phyloP scores from a whole-genome alignment of 2,113 vertebrate genomes.

The Fulmarus glacialis region DNA sequence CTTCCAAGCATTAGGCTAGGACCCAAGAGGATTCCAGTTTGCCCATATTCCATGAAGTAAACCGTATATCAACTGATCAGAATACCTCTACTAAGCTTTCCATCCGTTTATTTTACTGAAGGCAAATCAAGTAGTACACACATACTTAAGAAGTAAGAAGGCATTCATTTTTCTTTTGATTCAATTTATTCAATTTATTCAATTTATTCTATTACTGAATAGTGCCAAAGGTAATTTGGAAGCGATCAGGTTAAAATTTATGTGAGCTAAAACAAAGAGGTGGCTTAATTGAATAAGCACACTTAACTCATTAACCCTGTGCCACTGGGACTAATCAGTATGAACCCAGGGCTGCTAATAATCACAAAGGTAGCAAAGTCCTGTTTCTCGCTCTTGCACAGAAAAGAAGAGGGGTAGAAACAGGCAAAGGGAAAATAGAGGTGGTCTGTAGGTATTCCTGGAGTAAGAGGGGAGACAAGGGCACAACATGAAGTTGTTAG shows the following conservation, averaged over 20 bases:
- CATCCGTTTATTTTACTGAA: slow-evolving; percentile 14
- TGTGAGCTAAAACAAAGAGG: slow-evolving; percentile 74
- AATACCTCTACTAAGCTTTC: not conserved
- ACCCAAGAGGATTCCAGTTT: not conserved
- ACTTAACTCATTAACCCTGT: slow-evolving; percentile 77
- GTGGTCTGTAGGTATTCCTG: not conserved
- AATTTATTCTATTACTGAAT: slow-evolving; percentile 3
- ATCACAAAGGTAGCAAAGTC: slow-evolving; percentile 65
- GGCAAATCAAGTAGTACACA: slow-evolving; percentile 20
- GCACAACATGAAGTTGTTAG: not conserved
- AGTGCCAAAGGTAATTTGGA: slow-evolving; percentile 38
- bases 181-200: not conserved
- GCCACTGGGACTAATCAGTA: slow-evolving; percentile 74
- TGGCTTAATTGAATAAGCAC: slow-evolving; percentile 78
- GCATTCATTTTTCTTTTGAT: slow-evolving; percentile 22
- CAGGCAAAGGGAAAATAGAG: not conserved
- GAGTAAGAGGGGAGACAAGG: not conserved
- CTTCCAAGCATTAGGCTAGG: not conserved
- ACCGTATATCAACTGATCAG: not conserved
- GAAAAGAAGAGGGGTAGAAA: not conserved
- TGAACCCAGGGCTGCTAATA: slow-evolving; percentile 49
- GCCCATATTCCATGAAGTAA: not conserved
- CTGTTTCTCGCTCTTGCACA: not conserved
- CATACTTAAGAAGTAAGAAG: not conserved
- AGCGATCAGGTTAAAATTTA: slow-evolving; percentile 75